Base-by-base conservation (phyloP, 2,797 vertebrate species). In the Muscicapa striata region DNA sequence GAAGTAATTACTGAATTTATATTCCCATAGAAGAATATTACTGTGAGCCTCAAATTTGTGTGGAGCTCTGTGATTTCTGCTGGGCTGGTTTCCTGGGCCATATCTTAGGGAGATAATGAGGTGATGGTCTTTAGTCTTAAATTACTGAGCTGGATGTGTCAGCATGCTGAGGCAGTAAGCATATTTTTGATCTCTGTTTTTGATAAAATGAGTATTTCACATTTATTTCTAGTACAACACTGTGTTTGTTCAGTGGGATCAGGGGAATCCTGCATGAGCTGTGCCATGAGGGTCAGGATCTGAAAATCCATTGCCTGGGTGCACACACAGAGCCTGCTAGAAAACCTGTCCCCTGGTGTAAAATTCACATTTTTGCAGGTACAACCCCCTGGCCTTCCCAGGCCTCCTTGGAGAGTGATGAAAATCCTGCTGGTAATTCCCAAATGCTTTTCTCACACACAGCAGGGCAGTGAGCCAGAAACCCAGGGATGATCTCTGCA, bases 381-480 rank as follows among this genome's bases (percentile, higher is more conserved):
- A 73, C 40, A 75, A 32, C 26, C 82, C 92, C 69, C 20, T 10
- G 40, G 43, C 36, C 63, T 73, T 67, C 61, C 72, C 92, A 85
- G 81, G 34, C 70, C 80, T 81, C 75, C 36, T 0, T 27, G 61
- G 83, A n/a, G 84, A 74, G 72, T 0, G 29, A 63, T 88, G 92
- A 63, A 94, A 95, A 89, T 78, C 80, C 69, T 21, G 1, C 52
- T 59, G 93, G 45, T 57, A 21, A 94, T 76, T 91, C 73, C 59
- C 75, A 55, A 51, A 66, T 49, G 76, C 84, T 94, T 86, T 90
- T 72, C 64, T 92, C 80, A 10, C 59, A 38, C 69, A 73, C 54
- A 79, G 45, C 16, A 29, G 67, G 81, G 93, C 84, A 89, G 77
- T 24, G 93, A 96, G 91, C 87, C 89, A 93, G 84, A 91, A 93